Evolutionary conservation across 2,797 vertebrate genomes (phyloP), one percentile per base, ranked within the genome.

Genomic region (Melanotaenia trifasciata): DNA sequence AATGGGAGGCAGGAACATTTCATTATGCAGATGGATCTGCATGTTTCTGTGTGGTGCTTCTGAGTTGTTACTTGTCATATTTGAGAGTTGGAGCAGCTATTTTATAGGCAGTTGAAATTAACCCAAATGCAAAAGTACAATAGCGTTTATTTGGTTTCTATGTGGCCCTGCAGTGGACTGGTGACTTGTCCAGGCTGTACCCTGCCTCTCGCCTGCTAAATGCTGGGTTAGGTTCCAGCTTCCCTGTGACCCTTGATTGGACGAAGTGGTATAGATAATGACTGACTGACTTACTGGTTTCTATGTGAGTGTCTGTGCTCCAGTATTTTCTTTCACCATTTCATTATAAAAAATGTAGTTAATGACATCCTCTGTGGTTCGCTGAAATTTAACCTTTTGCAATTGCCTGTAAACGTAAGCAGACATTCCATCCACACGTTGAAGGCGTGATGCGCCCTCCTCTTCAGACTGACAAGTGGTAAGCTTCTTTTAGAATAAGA

Each of bases 401-500:
- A 73, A 58, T 71, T 14, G 28, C 67, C 58, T 72, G 61, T 18
- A 36, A 58, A 69, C 58, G 11, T 53, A 40, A 58, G 67, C 61
- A 45, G 59, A 45, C 58, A 51, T 78, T 67, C 51, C 70, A 59
- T 72, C 74, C 63, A 73, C 73, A 78, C 67, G 68, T 60, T 78
- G 66, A 70, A 86, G 81, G 76, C 53, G 22, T 82, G 84, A 89
- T 86, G 81, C 67, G 64, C 76, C 80, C 84, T 85, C 72, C 71
- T 67, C 74, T 86, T 76, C 69, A 87, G 79, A 77, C 86, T 84
- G 91, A 89, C 87, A 89, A 89, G 82, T 86, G 77, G 54, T 92
- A 93, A 93, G 84, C 76, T 85, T 85, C 84, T 92, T 82, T 91
- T 84, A 90, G 85, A 87, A 81, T 64, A 69, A 64, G 74, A 89